Base-by-base conservation (phyloP, 1,140 invertebrate genomes). In the Zaprionus nigranus region DNA sequence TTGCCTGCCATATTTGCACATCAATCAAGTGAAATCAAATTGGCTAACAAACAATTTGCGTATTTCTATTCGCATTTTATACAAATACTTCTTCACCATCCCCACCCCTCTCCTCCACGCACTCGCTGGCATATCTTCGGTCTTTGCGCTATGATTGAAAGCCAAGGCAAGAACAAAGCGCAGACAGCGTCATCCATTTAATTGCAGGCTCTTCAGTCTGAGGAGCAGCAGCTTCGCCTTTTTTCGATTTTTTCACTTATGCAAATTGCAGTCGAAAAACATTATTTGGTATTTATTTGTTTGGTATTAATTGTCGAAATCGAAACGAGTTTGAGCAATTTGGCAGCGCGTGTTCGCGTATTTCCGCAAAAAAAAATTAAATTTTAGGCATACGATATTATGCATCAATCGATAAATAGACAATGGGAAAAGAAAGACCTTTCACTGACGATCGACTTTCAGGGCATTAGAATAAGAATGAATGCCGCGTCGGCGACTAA, bases 11-110 rank as follows among this genome's bases (percentile, higher is more conserved):
- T 88, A 60, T 88, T 90, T 88, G 84, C 78, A 84, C 84, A 88
- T 88, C 85, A 90, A 88, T 88, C 84, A 88, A 84, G 72, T 84
- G 71, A 84, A 80, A 81, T 87, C 85, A 84, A 87, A 88, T 86
- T 72, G 74, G 74, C 70, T 80, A 83, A 69, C 54, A 49, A 58
- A 51, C 46, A 51, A 51, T 24, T 51, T 51, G 46, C 46, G 46
- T 51, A 24, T 51, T 20, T 51, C 20, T 51, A 51, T 51, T 12
- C 46, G 46, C 17, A 51, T 51, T 51, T 24, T 51, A 51, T 51
- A 5, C 46, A 51, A 53, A 56, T 64, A 56, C 40, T 46, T 1
- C 40, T 15, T 13, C 15, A 3, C 1, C 38, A n/a, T 5, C 40
- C 40, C 2, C 15, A 2, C 40, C 0, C 40, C 6, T n/a, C n/a